Base-by-base conservation (phyloP, 2,797 vertebrate genomes). In the Liasis olivaceus region DNA sequence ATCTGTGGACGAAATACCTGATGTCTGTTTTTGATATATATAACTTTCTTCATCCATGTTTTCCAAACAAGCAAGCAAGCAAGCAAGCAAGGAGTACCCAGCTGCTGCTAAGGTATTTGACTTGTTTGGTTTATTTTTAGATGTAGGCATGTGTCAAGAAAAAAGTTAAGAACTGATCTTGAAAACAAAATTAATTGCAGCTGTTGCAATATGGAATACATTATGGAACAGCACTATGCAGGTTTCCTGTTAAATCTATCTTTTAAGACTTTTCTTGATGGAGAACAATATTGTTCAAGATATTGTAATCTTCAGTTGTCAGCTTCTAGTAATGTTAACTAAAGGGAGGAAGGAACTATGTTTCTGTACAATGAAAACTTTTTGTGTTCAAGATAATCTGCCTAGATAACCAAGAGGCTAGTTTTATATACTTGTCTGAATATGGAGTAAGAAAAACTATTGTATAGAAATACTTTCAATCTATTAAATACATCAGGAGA, bases 101-200 rank as follows among this genome's bases (percentile, higher is more conserved):
- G 14, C 1, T 42, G 26, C 24, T 60, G 42, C n/a, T 28, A 90
- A 62, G 60, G 14, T 47, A 91, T 91, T 84, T 58, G 20, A 11
- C n/a, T 86, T 22, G 4, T 42, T 87, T 66, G 14, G 88, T 54
- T 60, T 86, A 89, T 86, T 93, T 95, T 93, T 94, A 96, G 91
- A 93, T 93, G 81, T 88, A 94, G 72, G 92, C 94, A 91, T 93
- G 86, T 93, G 89, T 92, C 89, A 85, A 95, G 92, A 96, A 93
- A 96, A 93, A 89, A 91, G 93, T 95, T 92, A 91, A 92, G 92
- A 51, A 86, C 72, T 91, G 22, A 96, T 92, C 77, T 90, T 92
- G 95, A 96, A 94, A 95, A 94, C 69, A 94, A 87, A 95, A 95
- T 95, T 90, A 90, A 92, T 85, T 93, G 87, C 95, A 96, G 94